Percentiles rank a stretch among this genome's conserved stretches.
Conservation (phyloP, 2,888 invertebrate species). For the Stramonita haemastoma region DNA sequence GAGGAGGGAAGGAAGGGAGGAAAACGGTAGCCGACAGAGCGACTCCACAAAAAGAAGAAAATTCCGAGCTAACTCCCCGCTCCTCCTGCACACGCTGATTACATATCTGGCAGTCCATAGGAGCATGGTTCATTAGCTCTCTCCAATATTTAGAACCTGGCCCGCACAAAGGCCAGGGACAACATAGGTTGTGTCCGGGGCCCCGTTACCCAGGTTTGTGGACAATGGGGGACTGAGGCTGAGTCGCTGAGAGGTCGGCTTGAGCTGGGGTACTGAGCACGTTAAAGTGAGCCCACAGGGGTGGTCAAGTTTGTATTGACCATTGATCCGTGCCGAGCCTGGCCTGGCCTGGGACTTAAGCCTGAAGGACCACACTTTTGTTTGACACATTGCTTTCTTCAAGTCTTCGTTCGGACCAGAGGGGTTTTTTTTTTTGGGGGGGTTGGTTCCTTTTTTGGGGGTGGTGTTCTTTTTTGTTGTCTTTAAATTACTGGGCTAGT, state of each 20-base stretch:
- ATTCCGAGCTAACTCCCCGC: too few relatives aligned
- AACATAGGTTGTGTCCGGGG: neutral
- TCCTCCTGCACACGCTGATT: neutral
- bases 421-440: too few relatives aligned
- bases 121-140: constrained; percentile 1
- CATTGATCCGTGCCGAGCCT: constrained; percentile 8
- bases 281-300: constrained; percentile 27
- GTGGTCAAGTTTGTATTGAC: constrained; percentile 19
- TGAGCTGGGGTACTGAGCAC: neutral
- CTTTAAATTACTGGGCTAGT: constrained; percentile 4
- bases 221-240: neutral
- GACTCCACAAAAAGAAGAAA: too few relatives aligned
- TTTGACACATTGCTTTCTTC: constrained; percentile 10
- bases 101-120: neutral
- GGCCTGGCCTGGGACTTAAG: neutral
- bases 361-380: constrained; percentile 24
- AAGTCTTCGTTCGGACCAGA: neutral
- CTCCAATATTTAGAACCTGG: constrained; percentile 23
- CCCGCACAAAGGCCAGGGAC: neutral
- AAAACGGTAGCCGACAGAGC: too few relatives aligned
- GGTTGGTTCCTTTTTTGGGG: too few relatives aligned
- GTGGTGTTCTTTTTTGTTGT: neutral
- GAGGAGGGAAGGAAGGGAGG: too few relatives aligned
- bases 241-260: neutral
- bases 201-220: neutral